phyloP scores from a whole-genome alignment of 2,888 invertebrate genomes.

The Cybosia mesomella region DNA sequence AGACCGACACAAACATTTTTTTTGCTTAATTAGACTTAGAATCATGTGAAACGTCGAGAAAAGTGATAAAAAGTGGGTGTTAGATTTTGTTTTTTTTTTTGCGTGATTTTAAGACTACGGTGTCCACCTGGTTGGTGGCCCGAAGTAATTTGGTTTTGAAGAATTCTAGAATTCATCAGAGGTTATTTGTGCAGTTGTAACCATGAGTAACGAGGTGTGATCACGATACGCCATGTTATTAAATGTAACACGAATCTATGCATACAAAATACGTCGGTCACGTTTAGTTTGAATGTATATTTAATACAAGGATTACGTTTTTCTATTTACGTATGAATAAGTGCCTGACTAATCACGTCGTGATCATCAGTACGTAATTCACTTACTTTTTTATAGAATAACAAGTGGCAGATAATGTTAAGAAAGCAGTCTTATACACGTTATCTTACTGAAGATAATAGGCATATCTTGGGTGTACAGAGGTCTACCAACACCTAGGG shows the following conservation, averaged over 20 bases:
- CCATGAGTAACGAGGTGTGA: neutral
- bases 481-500: no score
- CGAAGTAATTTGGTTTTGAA: neutral
- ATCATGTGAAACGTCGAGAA: no score
- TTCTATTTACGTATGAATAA: neutral
- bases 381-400: neutral
- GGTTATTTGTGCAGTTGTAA: fast-evolving
- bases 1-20: no score
- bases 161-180: neutral
- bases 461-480: no score
- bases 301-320: neutral
- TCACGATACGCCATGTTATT: neutral
- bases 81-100: no score
- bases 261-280: neutral
- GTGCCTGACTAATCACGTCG: conserved; percentile 1
- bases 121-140: no score
- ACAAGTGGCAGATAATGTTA: neutral
- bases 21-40: no score
- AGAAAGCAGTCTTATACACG: neutral
- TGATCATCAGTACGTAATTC: neutral
- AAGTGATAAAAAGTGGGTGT: no score
- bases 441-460: no score
- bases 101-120: no score
- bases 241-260: conserved; percentile 6
- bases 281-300: neutral